Percentiles rank a stretch among this genome's conserved stretches.
These are phyloP conservation scores for Alectura lathami DNA, from an alignment of 2,113 vertebrate genomes.

Conservation along the genomic window DNA sequence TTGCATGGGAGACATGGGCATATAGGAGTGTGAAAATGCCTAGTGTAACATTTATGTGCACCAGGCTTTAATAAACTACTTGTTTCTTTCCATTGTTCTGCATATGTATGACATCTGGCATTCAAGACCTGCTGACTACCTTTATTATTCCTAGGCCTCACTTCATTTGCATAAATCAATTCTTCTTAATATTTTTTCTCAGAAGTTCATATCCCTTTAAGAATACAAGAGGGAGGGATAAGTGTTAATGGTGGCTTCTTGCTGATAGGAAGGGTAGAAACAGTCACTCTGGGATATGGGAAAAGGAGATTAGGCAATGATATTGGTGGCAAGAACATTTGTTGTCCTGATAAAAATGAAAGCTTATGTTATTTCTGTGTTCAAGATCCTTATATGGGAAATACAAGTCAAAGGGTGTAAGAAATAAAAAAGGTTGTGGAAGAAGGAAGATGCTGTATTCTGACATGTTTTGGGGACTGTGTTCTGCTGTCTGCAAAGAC, in stretches of 20 bases:
- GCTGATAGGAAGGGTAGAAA: not conserved
- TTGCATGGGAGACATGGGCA: not conserved
- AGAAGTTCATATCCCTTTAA: not conserved
- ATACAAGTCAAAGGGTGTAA: not conserved
- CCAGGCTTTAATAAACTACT: conserved; percentile 7
- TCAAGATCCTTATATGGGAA: not conserved
- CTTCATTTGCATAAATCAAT: conserved; percentile 22
- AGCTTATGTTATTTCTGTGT: not conserved
- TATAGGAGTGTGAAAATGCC: not conserved
- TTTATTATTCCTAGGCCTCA: conserved; percentile 10
- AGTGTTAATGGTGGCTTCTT: not conserved
- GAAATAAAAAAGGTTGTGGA: not conserved
- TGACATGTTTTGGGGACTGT: not conserved
- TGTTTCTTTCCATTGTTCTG: conserved; percentile 10
- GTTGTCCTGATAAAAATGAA: not conserved
- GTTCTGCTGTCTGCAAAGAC: not conserved
- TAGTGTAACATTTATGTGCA: not conserved
- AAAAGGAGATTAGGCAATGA: not conserved
- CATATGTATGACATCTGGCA: not conserved
- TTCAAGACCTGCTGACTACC: not conserved
- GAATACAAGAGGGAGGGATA: not conserved
- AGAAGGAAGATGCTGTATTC: not conserved
- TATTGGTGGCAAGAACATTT: not conserved
- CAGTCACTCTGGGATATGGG: not conserved
- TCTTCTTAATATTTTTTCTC: not conserved